Evolutionary conservation across 2,888 invertebrate species (phyloP).

Genomic region (Molanna angustata): DNA sequence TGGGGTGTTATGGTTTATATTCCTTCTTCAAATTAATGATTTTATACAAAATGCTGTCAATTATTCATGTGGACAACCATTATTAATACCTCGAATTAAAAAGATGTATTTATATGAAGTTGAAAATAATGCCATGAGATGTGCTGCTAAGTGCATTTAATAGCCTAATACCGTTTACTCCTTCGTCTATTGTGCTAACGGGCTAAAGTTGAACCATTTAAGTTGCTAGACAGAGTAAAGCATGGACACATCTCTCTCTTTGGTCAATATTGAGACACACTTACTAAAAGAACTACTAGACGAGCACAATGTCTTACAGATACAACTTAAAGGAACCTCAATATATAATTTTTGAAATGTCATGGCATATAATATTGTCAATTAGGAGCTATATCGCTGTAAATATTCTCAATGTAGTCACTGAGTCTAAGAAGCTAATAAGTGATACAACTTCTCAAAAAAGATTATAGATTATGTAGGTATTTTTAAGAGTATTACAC

Average conservation of each 20-base stretch:
- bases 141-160: conserved; percentile 29
- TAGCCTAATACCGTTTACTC: conserved; percentile 14
- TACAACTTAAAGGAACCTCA: not conserved
- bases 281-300: not conserved
- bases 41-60: too few relatives aligned
- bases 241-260: too few relatives aligned
- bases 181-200: conserved; percentile 16
- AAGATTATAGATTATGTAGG: too few relatives aligned
- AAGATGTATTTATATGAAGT: not conserved
- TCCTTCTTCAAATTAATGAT: too few relatives aligned
- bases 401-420: too few relatives aligned
- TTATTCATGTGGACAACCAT: too few relatives aligned
- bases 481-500: too few relatives aligned
- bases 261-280: conserved; percentile 17
- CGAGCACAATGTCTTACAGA: not conserved
- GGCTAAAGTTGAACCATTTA: conserved; percentile 4
- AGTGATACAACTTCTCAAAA: too few relatives aligned
- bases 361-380: not conserved
- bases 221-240: not conserved
- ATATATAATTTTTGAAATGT: not conserved
- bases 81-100: too few relatives aligned
- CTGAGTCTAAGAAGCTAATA: too few relatives aligned
- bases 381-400: too few relatives aligned
- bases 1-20: too few relatives aligned
- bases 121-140: conserved; percentile 7